Conservation (phyloP, 2,113 vertebrate genomes). For the Struthidea cinerea region DNA sequence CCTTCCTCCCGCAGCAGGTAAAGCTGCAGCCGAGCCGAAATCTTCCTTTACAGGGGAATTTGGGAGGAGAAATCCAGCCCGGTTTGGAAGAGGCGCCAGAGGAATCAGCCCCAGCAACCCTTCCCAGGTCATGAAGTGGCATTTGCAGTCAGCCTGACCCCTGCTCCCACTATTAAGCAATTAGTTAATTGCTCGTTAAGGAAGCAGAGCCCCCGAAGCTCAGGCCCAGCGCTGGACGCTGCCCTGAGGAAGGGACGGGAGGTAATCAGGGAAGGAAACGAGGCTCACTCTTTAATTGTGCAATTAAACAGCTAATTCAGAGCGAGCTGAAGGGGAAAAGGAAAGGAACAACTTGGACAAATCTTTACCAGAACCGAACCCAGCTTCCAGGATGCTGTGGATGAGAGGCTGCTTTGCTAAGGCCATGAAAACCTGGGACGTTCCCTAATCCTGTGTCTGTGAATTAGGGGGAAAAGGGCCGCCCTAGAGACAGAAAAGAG, state of each 20-base stretch:
- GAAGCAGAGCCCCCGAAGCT: not conserved
- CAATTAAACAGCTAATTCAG: not conserved
- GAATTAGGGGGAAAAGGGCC: not conserved
- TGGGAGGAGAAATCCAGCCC: not conserved
- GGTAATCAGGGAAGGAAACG: not conserved
- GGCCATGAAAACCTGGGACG: not conserved
- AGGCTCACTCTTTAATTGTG: not conserved
- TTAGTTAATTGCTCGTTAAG: not conserved
- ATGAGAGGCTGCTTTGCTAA: not conserved
- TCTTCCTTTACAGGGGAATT: not conserved
- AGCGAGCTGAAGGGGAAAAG: not conserved
- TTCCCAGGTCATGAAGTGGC: not conserved
- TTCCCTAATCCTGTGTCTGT: not conserved
- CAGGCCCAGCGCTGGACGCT: not conserved
- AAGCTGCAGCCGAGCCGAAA: not conserved
- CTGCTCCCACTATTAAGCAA: not conserved
- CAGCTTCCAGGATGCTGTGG: not conserved
- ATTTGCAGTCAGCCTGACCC: not conserved
- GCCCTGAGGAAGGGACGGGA: not conserved
- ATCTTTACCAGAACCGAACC: not conserved
- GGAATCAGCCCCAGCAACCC: not conserved
- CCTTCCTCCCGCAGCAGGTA: not conserved
- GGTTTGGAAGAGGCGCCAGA: not conserved
- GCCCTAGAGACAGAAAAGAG: not conserved
- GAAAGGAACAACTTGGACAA: not conserved